Base-by-base conservation (phyloP, 2,888 invertebrate genomes). In the Machimus rusticus region DNA sequence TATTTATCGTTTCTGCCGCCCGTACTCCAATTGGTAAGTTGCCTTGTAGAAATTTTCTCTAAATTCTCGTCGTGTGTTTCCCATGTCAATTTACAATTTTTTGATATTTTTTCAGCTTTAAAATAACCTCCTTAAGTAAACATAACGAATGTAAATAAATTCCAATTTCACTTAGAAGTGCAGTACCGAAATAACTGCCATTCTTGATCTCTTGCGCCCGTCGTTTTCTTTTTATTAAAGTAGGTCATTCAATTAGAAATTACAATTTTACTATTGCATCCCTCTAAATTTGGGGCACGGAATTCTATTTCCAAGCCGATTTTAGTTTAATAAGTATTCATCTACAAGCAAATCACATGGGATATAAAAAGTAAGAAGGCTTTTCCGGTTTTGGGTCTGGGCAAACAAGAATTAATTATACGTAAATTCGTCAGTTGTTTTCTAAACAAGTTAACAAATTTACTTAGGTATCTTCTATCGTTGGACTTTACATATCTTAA, bases 21-120 rank as follows among this genome's bases (percentile, higher is more conserved):
- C 94, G 98, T 89, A 97, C 98, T n/a, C 97, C 97, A 1, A 96
- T 98, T 90, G 97, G 97, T 96, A 94, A 92, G 91, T 92, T 88
- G 74, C 19, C 43, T 46, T 23, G 28, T n/a, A 0, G 16, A 9
- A 6, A 5, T 23, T 51, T 28, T 6, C 23, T 23, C 12, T 66
- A 19, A 39, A 39, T 1, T 4, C 12, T 8, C 39, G 12, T 39
- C 9, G 39, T 39, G 39, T 12, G 39, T 39, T 12, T 12, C 2
- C 12, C 23, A 9, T 12, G 66, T 28, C 23, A 28, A 66, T 66
- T 66, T 23, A 1, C 66, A 46, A 19, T 28, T 46, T 31, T 79
- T 46, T 79, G n/a, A 16, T 14, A 12, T 79, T 79, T 46, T 46
- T 5, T 8, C 6, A 19, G 76, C n/a, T 51, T 37, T 76, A 31